Percentiles rank a stretch among this genome's conserved stretches.
phyloP scores from a whole-genome alignment of 2,113 vertebrate species.

The Galbula dea region DNA sequence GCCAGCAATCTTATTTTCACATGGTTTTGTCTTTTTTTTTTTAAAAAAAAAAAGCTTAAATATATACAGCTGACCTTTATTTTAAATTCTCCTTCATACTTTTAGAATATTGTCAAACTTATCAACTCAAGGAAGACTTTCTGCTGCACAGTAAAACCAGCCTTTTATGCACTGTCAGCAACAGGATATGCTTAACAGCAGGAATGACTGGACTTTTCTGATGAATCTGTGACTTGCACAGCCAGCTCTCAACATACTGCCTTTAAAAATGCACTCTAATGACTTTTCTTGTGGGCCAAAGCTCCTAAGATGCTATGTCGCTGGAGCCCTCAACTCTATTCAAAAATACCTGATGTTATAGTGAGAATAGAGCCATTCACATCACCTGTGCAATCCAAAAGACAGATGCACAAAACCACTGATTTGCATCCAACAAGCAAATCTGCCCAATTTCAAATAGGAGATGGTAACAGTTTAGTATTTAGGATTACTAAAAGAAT shows the following conservation, averaged over 20 bases:
- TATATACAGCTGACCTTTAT: background rate
- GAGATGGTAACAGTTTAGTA: background rate
- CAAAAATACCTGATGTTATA: background rate
- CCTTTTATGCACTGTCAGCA: background rate
- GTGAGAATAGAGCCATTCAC: background rate
- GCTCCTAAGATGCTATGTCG: background rate
- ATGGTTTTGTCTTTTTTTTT: background rate
- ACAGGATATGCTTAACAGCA: background rate
- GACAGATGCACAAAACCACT: background rate
- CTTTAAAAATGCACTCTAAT: background rate
- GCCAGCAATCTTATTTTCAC: background rate
- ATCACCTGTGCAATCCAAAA: background rate
- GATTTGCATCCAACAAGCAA: background rate
- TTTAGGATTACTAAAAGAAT: background rate
- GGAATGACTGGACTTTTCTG: background rate
- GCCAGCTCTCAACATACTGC: too few species aligned
- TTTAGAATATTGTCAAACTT: background rate
- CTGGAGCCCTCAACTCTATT: background rate
- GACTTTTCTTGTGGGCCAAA: background rate
- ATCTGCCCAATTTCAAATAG: background rate
- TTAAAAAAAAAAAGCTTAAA: slow-evolving; percentile 9
- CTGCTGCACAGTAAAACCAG: background rate
- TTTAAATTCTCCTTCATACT: background rate
- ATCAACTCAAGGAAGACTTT: too few species aligned
- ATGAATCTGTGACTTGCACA: background rate